Conservation (phyloP, 2,888 invertebrate genomes). For the Mamestra brassicae region DNA sequence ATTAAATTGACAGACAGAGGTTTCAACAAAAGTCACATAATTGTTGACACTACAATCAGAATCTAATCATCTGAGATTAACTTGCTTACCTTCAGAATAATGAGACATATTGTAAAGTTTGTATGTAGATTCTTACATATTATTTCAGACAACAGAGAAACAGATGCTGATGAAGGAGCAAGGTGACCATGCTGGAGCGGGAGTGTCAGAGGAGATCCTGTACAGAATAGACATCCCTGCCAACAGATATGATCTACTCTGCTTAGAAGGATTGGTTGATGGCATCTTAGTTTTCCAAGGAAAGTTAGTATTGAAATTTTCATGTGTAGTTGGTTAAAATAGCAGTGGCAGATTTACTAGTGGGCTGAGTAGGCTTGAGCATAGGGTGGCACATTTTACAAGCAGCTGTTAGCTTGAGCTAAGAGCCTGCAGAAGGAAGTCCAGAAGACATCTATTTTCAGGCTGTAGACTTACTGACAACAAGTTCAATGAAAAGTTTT, state of each 20-base stretch:
- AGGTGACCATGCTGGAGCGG: conserved; percentile 93
- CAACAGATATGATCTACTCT: conserved; percentile 99
- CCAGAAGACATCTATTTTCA: no score
- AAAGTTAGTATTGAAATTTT: conserved; percentile 91
- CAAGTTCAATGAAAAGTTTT: no score
- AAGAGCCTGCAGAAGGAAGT: no score
- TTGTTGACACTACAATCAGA: no score
- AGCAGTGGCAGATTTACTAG: no score
- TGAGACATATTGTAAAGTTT: not conserved
- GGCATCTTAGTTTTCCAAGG: conserved; percentile 96
- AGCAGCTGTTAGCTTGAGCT: no score
- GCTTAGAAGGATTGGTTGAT: conserved; percentile 97
- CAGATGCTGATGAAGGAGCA: conserved; percentile 97
- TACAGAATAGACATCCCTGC: conserved; percentile 99
- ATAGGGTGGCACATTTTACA: not conserved
- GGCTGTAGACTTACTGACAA: no score
- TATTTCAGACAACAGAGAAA: conserved; percentile 96
- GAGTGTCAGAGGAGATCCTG: conserved; percentile 95
- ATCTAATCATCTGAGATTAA: not conserved
- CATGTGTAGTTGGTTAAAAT: not conserved
- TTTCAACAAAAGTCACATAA: not conserved
- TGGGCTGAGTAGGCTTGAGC: not conserved
- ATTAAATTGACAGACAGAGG: not conserved
- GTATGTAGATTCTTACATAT: not conserved
- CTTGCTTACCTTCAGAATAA: not conserved